These are phyloP conservation scores for Toxostoma redivivum DNA, from an alignment of 2,113 vertebrate genomes.

Conservation along the genomic window DNA sequence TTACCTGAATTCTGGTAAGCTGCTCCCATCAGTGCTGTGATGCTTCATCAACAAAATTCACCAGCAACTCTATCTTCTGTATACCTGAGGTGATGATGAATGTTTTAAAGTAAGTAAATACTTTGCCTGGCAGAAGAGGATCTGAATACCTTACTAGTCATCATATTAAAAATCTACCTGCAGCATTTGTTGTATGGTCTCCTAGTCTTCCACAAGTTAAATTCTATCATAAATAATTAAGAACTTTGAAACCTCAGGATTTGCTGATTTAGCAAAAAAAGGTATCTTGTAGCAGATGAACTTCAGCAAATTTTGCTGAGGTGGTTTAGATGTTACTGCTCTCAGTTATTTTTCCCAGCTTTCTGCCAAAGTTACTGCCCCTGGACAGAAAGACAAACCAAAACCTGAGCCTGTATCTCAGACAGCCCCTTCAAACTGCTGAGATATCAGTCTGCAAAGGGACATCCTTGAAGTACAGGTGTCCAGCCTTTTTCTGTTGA, in stretches of 20 bases:
- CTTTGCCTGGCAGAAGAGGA: not conserved
- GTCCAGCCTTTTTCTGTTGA: not conserved
- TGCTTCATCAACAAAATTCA: not conserved
- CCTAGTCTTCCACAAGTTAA: not conserved
- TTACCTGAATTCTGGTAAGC: not conserved
- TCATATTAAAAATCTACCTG: not conserved
- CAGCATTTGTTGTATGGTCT: not conserved
- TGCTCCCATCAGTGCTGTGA: not conserved
- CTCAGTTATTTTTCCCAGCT: not conserved
- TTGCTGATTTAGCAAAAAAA: not conserved
- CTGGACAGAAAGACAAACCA: not conserved
- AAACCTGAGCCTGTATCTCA: not conserved
- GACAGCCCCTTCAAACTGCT: not conserved
- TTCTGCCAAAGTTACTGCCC: not conserved
- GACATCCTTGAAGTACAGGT: not conserved
- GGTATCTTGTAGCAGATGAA: not conserved
- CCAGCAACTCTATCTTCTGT: not conserved
- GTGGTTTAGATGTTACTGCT: not conserved
- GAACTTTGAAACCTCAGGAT: not conserved
- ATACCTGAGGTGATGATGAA: not conserved
- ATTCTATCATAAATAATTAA: not conserved
- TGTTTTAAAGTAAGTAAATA: not conserved
- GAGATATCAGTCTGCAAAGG: not conserved
- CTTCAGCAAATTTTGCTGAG: conserved; percentile 1
- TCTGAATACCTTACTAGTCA: not conserved